These are phyloP conservation scores for Pseudococcus jackbeardsleyi DNA, from an alignment of 2,888 invertebrate genomes.

Conservation along the genomic window DNA sequence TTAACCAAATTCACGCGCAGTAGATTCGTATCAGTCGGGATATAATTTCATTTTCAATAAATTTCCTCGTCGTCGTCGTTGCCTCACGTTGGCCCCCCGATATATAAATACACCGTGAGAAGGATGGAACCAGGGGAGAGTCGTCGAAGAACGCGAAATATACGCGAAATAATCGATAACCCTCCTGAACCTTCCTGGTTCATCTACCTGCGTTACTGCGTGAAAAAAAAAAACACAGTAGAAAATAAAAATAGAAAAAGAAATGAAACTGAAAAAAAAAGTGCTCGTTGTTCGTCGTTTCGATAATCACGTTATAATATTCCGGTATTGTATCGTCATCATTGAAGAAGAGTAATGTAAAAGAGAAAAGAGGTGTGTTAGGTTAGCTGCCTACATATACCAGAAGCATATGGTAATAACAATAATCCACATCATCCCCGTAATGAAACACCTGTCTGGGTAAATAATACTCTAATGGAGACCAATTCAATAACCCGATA, in stretches of 20 bases:
- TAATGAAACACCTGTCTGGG: conserved; percentile 6
- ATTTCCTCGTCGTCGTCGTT: neutral
- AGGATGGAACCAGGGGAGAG: too few species aligned
- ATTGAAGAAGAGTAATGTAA: too few species aligned
- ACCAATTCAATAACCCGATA: neutral
- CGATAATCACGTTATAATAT: conserved; percentile 5
- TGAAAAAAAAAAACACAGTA: neutral
- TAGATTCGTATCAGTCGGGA: too few species aligned
- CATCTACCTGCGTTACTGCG: too few species aligned
- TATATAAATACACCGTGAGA: too few species aligned
- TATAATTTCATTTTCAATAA: neutral
- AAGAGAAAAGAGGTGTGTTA: too few species aligned
- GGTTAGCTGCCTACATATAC: neutral
- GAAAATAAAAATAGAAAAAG: neutral
- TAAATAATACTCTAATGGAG: neutral
- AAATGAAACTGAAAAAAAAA: neutral
- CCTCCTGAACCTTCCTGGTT: too few species aligned
- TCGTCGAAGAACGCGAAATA: too few species aligned
- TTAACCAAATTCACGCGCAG: too few species aligned
- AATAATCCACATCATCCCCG: conserved; percentile 5
- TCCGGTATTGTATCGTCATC: conserved; percentile 10
- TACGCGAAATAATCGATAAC: too few species aligned
- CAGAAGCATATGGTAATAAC: conserved; percentile 30
- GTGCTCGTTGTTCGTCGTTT: neutral
- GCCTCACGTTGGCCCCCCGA: too few species aligned